phyloP scores from a whole-genome alignment of 2,888 invertebrate genomes.

The Acanthosepion esculentum region DNA sequence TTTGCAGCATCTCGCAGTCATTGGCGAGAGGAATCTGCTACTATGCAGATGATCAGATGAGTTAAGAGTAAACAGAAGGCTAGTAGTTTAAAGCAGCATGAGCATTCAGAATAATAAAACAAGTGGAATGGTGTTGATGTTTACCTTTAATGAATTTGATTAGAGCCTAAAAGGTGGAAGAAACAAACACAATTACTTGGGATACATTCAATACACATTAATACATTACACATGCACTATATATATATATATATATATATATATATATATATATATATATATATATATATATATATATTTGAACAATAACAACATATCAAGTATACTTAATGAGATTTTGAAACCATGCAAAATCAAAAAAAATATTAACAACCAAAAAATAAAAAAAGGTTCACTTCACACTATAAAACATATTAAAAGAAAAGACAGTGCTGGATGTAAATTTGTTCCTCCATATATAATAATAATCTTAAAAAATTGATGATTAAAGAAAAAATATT shows the following conservation, averaged over 20 bases:
- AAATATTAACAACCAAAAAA: neutral
- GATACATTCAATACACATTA: neutral
- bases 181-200: neutral
- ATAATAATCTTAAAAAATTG: too few relatives aligned
- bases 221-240: neutral
- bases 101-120: neutral
- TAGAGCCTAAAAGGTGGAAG: neutral
- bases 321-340: neutral
- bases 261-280: too few relatives aligned
- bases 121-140: neutral
- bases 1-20: neutral
- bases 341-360: neutral
- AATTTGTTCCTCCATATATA: neutral
- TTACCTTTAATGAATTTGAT: conserved; percentile 9
- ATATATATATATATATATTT: too few relatives aligned
- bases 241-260: too few relatives aligned
- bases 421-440: neutral
- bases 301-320: neutral
- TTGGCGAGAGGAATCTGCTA: neutral
- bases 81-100: neutral
- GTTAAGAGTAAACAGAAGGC: neutral
- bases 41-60: neutral
- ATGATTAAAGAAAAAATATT: too few relatives aligned
- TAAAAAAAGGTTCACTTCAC: neutral
- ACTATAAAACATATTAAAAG: neutral